These are phyloP conservation scores for Perizoma flavofasciatum DNA, from an alignment of 2,888 invertebrate genomes.

Conservation along the genomic window DNA sequence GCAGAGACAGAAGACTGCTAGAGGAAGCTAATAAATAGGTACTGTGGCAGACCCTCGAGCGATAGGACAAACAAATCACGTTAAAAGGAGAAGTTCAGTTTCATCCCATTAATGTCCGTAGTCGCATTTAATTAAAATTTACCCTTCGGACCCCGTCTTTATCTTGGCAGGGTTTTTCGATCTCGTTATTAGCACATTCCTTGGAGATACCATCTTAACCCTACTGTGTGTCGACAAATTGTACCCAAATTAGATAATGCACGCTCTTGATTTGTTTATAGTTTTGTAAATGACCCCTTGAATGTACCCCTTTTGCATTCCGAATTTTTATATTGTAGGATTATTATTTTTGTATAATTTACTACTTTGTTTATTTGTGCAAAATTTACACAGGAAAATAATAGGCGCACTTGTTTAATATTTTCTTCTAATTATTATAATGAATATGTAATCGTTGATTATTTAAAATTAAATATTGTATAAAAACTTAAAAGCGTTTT, in stretches of 20 bases:
- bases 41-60: constrained; percentile 44
- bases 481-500: no score
- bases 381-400: no score
- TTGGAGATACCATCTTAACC: constrained; percentile 46
- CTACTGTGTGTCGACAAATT: constrained; percentile 45
- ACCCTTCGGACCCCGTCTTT: constrained; percentile 68
- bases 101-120: constrained; percentile 78
- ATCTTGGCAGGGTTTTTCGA: constrained; percentile 69
- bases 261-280: constrained; percentile 45
- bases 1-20: no score
- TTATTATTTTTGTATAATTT: no score
- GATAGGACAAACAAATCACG: constrained; percentile 79
- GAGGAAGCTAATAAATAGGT: background rate
- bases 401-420: no score
- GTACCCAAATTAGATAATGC: constrained; percentile 42
- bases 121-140: constrained; percentile 82
- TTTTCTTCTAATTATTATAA: no score
- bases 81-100: constrained; percentile 72
- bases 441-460: no score
- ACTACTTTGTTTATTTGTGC: no score
- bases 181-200: constrained; percentile 70
- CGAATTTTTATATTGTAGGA: no score
- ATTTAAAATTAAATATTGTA: no score
- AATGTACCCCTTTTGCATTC: background rate
- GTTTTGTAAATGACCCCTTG: no score